Evolutionary conservation across 64 coral and sea anemone species (phyloP).

Genomic region (Porites australiensis): DNA sequence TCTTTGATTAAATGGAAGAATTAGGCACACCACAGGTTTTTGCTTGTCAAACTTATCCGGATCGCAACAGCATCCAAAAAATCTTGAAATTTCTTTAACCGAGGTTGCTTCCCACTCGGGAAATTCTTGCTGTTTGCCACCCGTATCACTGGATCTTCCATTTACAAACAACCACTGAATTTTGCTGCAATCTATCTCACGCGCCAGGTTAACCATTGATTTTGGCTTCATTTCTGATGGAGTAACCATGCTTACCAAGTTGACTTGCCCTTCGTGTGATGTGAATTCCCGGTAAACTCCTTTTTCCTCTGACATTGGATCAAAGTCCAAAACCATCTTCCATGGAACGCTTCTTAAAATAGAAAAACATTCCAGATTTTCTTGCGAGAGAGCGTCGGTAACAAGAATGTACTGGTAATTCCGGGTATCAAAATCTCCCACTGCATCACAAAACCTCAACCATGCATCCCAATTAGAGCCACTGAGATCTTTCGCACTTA

Average conservation of each 20-base stretch:
- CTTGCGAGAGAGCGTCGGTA: conserved; percentile 56
- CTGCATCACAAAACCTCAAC: conserved; percentile 71
- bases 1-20: conserved; percentile 57
- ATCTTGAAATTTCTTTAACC: conserved; percentile 65
- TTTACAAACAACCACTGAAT: conserved; percentile 84
- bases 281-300: conserved; percentile 78
- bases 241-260: conserved; percentile 70
- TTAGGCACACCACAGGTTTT: conserved; percentile 71
- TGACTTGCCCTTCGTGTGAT: conserved; percentile 47
- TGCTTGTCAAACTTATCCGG: conserved; percentile 85
- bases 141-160: conserved; percentile 66
- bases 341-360: conserved; percentile 78
- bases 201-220: conserved; percentile 32
- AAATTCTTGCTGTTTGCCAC: conserved; percentile 36
- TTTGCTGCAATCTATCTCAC: conserved; percentile 66
- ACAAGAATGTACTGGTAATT: conserved; percentile 82
- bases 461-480: conserved; percentile 77
- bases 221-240: conserved; percentile 58
- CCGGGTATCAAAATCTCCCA: conserved; percentile 66
- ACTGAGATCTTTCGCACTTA: conserved; percentile 32
- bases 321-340: conserved; percentile 89
- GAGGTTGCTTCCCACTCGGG: conserved; percentile 66
- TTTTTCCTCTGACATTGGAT: conserved; percentile 83
- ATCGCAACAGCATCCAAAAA: conserved; percentile 81
- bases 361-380: conserved; percentile 51